Percentiles rank a stretch among this genome's conserved stretches.
Conservation (phyloP, 2,888 invertebrate species). For the Syrphus vitripennis region DNA sequence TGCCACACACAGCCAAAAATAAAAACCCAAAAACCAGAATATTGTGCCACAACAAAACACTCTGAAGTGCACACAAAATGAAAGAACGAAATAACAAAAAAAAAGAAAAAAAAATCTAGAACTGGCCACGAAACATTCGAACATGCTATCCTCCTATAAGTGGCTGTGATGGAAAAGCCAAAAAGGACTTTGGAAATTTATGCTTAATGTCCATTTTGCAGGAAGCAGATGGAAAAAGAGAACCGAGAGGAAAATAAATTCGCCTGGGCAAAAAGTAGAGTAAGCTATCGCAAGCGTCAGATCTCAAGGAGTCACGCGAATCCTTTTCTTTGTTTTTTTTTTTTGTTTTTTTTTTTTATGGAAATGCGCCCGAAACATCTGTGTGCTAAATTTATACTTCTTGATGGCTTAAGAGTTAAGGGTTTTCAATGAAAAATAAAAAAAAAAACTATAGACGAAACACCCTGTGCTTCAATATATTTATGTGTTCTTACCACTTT, state of each 20-base stretch:
- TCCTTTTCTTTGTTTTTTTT: not conserved
- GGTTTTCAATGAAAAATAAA: no score
- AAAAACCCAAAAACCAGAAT: conserved; percentile 17
- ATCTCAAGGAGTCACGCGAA: conserved; percentile 67
- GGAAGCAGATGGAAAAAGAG: conserved; percentile 39
- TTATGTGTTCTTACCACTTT: conserved; percentile 59
- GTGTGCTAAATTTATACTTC: conserved; percentile 1
- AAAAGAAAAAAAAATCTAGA: not conserved
- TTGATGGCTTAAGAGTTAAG: no score
- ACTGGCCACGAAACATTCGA: conserved; percentile 51
- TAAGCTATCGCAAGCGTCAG: conserved; percentile 56
- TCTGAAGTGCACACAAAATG: not conserved
- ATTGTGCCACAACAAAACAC: conserved; percentile 62
- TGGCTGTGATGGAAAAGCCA: conserved; percentile 60
- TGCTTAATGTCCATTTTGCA: conserved; percentile 64
- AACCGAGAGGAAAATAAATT: conserved; percentile 27
- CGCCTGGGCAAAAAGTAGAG: conserved; percentile 37
- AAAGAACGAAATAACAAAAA: not conserved
- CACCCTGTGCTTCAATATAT: conserved; percentile 21
- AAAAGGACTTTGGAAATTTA: conserved; percentile 63
- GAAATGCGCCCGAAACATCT: conserved; percentile 16
- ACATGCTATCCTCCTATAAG: conserved; percentile 38
- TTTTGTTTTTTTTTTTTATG: conserved; percentile 14
- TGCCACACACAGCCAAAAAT: conserved; percentile 13
- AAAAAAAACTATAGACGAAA: not conserved